Percentiles rank a stretch among this genome's conserved stretches.
These are phyloP conservation scores for Sciurus vulgaris DNA, from an alignment of 2,797 vertebrate species.

Conservation along the genomic window DNA sequence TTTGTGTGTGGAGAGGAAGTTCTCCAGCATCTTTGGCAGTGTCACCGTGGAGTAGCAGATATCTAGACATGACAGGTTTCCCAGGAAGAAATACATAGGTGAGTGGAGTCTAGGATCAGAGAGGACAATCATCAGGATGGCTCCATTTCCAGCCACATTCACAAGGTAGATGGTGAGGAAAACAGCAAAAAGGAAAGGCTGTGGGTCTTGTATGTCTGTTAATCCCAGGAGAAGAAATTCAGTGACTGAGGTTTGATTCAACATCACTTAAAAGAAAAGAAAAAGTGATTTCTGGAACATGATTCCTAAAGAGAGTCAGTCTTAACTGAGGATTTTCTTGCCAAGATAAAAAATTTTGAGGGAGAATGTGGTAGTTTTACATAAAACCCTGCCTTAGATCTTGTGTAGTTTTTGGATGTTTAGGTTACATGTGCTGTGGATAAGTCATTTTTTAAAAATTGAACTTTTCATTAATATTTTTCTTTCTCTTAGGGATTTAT, in stretches of 20 bases:
- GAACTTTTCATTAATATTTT: background rate
- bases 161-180: constrained; percentile 69
- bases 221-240: constrained; percentile 78
- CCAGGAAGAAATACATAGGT: constrained; percentile 83
- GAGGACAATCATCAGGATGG: constrained; percentile 55
- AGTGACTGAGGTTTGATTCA: constrained; percentile 66
- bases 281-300: background rate
- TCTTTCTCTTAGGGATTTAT: background rate
- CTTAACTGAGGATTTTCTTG: background rate
- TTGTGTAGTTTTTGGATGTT: background rate
- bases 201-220: background rate
- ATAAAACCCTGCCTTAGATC: background rate
- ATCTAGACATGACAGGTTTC: constrained; percentile 79
- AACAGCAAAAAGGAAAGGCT: constrained; percentile 58
- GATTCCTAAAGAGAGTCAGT: background rate
- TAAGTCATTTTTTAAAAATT: background rate
- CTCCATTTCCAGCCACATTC: constrained; percentile 66
- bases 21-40: constrained; percentile 78
- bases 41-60: constrained; percentile 78
- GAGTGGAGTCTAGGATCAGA: constrained; percentile 71
- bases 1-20: constrained; percentile 43
- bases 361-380: background rate
- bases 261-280: constrained; percentile 30
- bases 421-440: background rate
- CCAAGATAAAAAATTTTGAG: background rate